Evolutionary conservation across 2,113 vertebrate species (phyloP).

Genomic region (Clinocottus analis): DNA sequence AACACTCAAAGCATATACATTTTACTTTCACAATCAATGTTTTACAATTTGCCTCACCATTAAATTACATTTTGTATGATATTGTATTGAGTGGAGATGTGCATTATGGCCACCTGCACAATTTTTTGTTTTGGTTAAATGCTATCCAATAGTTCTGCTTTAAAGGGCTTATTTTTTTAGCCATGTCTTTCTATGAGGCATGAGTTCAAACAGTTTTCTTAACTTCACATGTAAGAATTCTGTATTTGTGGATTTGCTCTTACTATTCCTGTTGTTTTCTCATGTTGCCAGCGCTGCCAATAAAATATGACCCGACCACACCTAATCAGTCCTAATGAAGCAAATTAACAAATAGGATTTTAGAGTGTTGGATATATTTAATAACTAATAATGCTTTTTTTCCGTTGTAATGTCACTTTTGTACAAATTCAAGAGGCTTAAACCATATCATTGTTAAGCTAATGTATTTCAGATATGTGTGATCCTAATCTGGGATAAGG

Average conservation of each 20-base stretch:
- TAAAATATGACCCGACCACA: background rate
- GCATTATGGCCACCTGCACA: background rate
- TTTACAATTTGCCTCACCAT: background rate
- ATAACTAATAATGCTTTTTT: background rate
- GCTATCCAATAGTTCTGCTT: background rate
- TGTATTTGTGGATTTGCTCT: background rate
- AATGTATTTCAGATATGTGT: background rate
- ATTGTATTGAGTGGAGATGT: background rate
- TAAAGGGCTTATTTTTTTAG: background rate
- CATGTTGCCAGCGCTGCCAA: background rate
- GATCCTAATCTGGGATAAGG: background rate
- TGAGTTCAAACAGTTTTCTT: background rate
- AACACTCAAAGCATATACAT: conserved; percentile 32
- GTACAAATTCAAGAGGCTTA: background rate
- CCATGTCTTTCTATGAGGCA: background rate
- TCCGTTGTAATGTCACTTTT: background rate
- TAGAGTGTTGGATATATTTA: background rate
- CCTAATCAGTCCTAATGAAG: background rate
- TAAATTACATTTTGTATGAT: background rate
- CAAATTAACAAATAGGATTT: background rate
- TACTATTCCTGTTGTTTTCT: background rate
- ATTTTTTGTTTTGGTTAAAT: background rate
- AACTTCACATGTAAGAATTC: background rate
- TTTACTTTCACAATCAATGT: conserved; percentile 43
- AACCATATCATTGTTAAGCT: background rate